Conservation (phyloP, 2,113 vertebrate genomes). For the Antigone vipio region DNA sequence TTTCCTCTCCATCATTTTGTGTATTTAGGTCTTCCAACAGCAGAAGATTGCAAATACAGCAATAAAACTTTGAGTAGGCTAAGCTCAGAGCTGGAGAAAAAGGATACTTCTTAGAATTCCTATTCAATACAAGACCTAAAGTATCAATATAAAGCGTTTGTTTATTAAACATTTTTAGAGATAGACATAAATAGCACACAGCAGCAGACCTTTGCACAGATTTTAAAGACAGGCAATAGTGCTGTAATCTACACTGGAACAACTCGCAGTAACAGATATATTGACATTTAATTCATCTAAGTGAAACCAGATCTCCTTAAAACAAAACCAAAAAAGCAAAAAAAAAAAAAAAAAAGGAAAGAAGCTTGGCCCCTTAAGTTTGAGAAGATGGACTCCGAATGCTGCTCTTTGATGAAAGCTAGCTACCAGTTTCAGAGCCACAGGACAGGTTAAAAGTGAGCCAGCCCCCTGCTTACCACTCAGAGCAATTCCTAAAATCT, state of each 20-base stretch:
- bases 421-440: background rate
- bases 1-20: background rate
- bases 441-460: background rate
- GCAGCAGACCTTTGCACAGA: slow-evolving; percentile 61
- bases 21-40: background rate
- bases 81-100: background rate
- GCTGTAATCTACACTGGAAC: slow-evolving; percentile 69
- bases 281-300: slow-evolving; percentile 73
- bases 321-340: background rate
- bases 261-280: slow-evolving; percentile 70
- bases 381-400: background rate
- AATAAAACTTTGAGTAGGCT: background rate
- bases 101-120: background rate
- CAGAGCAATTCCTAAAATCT: background rate
- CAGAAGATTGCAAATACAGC: background rate
- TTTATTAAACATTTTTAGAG: slow-evolving; percentile 54
- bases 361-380: background rate
- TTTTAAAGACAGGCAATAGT: slow-evolving; percentile 53
- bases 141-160: slow-evolving; percentile 33
- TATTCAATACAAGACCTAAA: slow-evolving; percentile 21
- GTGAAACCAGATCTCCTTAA: slow-evolving; percentile 73
- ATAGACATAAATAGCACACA: slow-evolving; percentile 47
- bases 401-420: background rate
- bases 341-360: background rate
- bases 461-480: background rate